phyloP scores from a whole-genome alignment of 2,113 vertebrate species.

The Tapirus terrestris region DNA sequence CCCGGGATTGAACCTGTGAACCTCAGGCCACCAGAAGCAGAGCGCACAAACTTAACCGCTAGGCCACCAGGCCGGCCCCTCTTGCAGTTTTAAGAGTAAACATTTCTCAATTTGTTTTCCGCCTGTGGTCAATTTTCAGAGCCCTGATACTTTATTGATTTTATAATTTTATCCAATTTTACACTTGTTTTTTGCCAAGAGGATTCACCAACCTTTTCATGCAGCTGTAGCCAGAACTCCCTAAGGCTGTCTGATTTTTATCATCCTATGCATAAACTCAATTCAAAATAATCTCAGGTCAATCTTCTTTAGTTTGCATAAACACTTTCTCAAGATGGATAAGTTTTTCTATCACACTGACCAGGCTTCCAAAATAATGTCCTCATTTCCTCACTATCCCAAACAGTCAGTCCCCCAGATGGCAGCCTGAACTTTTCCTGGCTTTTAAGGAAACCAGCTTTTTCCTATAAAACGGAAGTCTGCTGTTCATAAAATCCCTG shows the following conservation, averaged over 20 bases:
- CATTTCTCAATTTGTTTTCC: background rate
- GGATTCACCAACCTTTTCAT: background rate
- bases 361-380: background rate
- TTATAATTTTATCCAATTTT: background rate
- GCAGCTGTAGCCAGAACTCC: background rate
- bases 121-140: conserved; percentile 11
- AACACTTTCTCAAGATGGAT: background rate
- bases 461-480: background rate
- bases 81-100: background rate
- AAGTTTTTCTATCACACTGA: background rate
- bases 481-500: background rate
- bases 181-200: background rate
- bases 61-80: too few species aligned
- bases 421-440: background rate
- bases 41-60: too few species aligned
- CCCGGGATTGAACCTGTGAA: too few species aligned
- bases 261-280: background rate
- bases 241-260: background rate
- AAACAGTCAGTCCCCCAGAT: background rate
- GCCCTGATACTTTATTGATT: background rate
- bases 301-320: background rate
- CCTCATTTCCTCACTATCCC: background rate
- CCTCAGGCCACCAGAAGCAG: too few species aligned
- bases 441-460: background rate
- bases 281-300: background rate